Conservation (phyloP, 2,888 invertebrate genomes). For the Parnassius orleans region DNA sequence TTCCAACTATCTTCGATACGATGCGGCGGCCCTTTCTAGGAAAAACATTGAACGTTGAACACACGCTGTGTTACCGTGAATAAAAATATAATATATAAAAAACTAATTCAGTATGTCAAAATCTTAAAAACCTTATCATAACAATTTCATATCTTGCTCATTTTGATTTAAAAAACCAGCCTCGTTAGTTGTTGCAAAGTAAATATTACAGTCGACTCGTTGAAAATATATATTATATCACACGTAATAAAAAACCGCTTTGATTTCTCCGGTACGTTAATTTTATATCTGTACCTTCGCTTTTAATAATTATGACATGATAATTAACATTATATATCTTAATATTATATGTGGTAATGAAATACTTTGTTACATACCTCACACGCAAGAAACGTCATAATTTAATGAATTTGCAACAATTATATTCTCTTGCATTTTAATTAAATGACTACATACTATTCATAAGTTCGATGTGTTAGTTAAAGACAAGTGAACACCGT, state of each 20-base stretch:
- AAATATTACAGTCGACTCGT: no score
- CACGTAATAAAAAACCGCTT: neutral
- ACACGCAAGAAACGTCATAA: slow-evolving; percentile 18
- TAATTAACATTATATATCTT: neutral
- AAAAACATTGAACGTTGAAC: slow-evolving; percentile 52
- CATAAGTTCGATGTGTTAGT: no score
- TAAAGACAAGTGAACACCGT: no score
- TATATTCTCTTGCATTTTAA: slow-evolving; percentile 20
- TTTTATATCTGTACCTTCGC: neutral
- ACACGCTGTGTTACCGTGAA: slow-evolving; percentile 42
- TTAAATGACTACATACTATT: slow-evolving; percentile 3
- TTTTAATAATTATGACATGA: slow-evolving; percentile 1
- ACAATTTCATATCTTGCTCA: no score
- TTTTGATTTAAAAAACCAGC: no score
- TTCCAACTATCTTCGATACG: slow-evolving; percentile 48
- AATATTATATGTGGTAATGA: slow-evolving; percentile 10
- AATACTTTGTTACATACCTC: slow-evolving; percentile 11
- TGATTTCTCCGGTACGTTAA: neutral
- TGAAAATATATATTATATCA: no score
- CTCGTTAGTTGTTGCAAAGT: no score
- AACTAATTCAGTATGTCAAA: no score
- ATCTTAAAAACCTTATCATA: no score
- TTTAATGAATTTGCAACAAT: slow-evolving; percentile 22
- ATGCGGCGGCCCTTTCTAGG: slow-evolving; percentile 63
- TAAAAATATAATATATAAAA: neutral